Base-by-base conservation (phyloP, 2,888 invertebrate species). In the Dicycla oo region DNA sequence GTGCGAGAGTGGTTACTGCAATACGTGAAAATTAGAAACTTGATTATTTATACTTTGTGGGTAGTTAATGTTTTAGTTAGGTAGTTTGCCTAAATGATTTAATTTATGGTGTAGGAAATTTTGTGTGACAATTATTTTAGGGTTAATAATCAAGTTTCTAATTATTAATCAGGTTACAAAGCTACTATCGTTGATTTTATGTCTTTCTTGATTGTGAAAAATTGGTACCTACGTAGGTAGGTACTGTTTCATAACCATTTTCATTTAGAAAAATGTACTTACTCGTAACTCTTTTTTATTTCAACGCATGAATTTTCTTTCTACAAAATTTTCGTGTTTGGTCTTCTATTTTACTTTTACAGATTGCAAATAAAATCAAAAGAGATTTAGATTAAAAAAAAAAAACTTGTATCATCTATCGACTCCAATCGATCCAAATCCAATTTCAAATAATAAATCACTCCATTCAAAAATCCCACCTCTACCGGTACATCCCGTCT, bases 21-120 rank as follows among this genome's bases (percentile, higher is more conserved):
- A 74, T 81, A 79, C 82, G 74, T 81, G 75, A 78, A 85, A 82
- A 86, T 86, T 75, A 78, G 71, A 64, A 67, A 75, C 78, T 78
- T 75, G 70, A 47, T 78, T 83, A 83, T 83, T 72, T 76, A 81
- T 80, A 76, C 78, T 78, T 75, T 68, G 71, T 34, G 64, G 61
- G 45, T 60, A 40, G 71, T 23, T 61, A 65, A 30, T 54, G 51
- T 58, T 64, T 62, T 30, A 7, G 15, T 53, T 23, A 5, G 11
- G n/a, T 49, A 49, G 49, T 49, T 8, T 20, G 47, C 47, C 34
- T 34, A 45, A 20, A 40, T 69, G 2, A n/a, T 63, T 76, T 72
- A 11, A 62, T 69, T 70, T 51, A 53, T 40, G 38, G 34, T 40
- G 7, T 47, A 0, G 13, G 38, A 6, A 11, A 8, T 30, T 26